Percentiles rank a stretch among this genome's conserved stretches.
Conservation (phyloP, 2,113 vertebrate species). For the Silurus glanis region DNA sequence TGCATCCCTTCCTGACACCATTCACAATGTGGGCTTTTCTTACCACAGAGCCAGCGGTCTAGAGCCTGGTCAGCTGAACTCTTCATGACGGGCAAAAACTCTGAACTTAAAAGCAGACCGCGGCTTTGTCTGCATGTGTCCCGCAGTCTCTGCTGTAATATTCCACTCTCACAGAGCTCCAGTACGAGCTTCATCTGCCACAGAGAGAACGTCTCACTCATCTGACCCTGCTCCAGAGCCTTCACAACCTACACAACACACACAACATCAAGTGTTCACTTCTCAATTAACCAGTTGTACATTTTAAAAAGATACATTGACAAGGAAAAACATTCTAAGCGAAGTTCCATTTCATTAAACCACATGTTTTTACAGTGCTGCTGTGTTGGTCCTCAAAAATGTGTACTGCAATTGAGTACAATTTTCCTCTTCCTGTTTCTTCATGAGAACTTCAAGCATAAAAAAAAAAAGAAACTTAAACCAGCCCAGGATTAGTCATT, state of each 20-base stretch:
- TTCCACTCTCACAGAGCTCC: conserved; percentile 85
- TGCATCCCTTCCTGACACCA: not conserved
- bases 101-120: conserved; percentile 86
- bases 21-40: not conserved
- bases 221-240: conserved; percentile 75
- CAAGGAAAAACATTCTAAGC: not conserved
- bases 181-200: conserved; percentile 94
- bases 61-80: conserved; percentile 83
- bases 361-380: not conserved
- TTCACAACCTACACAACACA: conserved; percentile 58
- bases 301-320: too few relatives aligned
- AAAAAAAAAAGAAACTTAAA: not conserved
- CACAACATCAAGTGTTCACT: not conserved
- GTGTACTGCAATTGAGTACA: not conserved
- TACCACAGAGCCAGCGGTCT: conserved; percentile 90
- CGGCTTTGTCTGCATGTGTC: conserved; percentile 58
- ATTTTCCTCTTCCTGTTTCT: not conserved
- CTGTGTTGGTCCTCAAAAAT: not conserved
- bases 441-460: not conserved
- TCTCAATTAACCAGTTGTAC: not conserved
- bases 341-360: not conserved
- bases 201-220: conserved; percentile 85
- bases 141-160: conserved; percentile 75
- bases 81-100: conserved; percentile 93
- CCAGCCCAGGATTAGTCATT: not conserved